A percentile compares a stretch with the other conserved stretches of the same genome.
These are phyloP conservation scores for Malurus leucopterus DNA, from an alignment of 2,797 vertebrate genomes.

Conservation along the genomic window DNA sequence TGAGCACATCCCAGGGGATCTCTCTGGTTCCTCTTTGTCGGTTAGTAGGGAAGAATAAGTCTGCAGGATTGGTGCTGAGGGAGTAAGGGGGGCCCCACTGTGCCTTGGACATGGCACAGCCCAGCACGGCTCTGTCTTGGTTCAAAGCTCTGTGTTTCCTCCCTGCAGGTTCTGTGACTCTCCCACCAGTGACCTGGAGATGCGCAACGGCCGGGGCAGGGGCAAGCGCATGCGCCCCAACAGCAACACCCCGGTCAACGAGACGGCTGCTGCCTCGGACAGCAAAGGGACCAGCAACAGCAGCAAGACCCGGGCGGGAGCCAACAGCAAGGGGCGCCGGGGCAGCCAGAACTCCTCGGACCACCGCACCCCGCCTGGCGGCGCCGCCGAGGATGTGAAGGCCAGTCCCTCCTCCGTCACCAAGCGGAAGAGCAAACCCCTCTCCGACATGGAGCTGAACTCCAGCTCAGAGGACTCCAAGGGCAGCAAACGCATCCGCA, in stretches of 20 bases:
- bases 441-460: slow-evolving; percentile 96
- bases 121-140: rapidly evolving
- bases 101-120: rapidly evolving
- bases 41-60: rapidly evolving
- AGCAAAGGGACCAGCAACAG: slow-evolving; percentile 80
- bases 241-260: slow-evolving; percentile 90
- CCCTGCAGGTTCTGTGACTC: slow-evolving; percentile 93
- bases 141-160: background rate
- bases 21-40: rapidly evolving
- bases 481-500: slow-evolving; percentile 96
- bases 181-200: slow-evolving; percentile 96
- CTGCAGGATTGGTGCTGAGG: rapidly evolving
- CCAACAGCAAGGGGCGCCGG: slow-evolving; percentile 93
- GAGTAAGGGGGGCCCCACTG: rapidly evolving
- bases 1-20: background rate
- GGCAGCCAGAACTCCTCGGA: slow-evolving; percentile 96
- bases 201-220: slow-evolving; percentile 95
- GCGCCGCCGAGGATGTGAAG: slow-evolving; percentile 88
- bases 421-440: slow-evolving; percentile 93
- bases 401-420: slow-evolving; percentile 91
- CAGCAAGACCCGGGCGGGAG: slow-evolving; percentile 93
- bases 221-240: slow-evolving; percentile 96
- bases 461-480: slow-evolving; percentile 98
- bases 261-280: slow-evolving; percentile 87
- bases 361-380: slow-evolving; percentile 87